Conservation (phyloP, 2,888 invertebrate genomes). For the Halocaridina rubra region DNA sequence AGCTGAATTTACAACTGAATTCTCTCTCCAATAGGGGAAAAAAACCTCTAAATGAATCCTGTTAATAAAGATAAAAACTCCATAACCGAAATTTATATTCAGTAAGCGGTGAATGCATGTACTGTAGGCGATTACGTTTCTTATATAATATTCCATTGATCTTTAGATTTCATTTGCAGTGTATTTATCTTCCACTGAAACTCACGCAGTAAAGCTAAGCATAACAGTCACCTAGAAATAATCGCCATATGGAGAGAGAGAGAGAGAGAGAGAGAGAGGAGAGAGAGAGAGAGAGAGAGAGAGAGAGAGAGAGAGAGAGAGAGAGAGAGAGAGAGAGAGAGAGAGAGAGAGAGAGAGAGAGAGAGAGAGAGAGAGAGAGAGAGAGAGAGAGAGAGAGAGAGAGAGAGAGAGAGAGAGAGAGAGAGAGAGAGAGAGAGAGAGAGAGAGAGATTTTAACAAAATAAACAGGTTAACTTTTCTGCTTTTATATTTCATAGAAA, state of each 20-base stretch:
- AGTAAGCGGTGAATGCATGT: not conserved
- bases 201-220: not conserved
- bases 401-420: not conserved
- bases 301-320: not conserved
- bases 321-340: not conserved
- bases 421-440: not conserved
- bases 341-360: conserved; percentile 4
- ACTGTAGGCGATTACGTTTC: not conserved
- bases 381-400: not conserved
- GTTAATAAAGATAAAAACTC: no score
- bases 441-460: no score
- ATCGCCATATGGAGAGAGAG: not conserved
- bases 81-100: not conserved
- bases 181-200: no score
- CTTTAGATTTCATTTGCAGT: no score
- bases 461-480: not conserved
- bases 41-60: no score
- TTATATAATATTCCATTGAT: no score
- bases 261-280: not conserved
- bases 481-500: no score
- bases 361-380: not conserved
- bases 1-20: no score
- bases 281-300: not conserved
- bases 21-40: no score
- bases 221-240: not conserved